Conservation (phyloP, 2,797 vertebrate species). For the Pangasius krempfi region DNA sequence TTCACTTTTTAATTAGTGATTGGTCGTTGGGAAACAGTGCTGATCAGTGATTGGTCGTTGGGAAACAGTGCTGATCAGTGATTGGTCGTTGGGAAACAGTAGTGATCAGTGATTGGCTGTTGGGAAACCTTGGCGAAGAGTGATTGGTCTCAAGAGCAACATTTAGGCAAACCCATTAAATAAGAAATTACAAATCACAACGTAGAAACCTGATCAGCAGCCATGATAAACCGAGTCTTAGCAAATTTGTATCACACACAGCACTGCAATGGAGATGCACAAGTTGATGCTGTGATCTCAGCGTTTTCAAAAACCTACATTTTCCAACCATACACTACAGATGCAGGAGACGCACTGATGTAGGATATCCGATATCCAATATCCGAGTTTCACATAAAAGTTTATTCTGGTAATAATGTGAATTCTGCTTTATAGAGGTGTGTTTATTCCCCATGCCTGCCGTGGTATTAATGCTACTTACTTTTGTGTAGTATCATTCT, state of each 20-base stretch:
- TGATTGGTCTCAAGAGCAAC: no score
- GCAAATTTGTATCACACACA: no score
- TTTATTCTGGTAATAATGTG: not conserved
- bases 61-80: not conserved
- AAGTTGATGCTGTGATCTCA: not conserved
- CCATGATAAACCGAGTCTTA: no score
- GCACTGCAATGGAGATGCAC: not conserved
- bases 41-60: not conserved
- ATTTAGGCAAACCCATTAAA: no score
- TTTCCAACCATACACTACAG: not conserved
- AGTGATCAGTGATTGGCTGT: not conserved
- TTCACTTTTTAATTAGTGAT: not conserved
- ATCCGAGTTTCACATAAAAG: not conserved
- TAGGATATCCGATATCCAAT: no score
- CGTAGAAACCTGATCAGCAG: no score
- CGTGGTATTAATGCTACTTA: not conserved
- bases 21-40: not conserved
- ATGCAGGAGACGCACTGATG: not conserved
- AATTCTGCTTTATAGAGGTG: not conserved
- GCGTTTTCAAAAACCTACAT: not conserved
- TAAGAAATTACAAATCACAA: no score
- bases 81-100: not conserved
- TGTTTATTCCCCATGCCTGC: not conserved
- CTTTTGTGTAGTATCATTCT: not conserved
- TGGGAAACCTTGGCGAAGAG: no score